These are phyloP conservation scores for Leptocoma aspasia DNA, from an alignment of 2,113 vertebrate species.

Conservation along the genomic window DNA sequence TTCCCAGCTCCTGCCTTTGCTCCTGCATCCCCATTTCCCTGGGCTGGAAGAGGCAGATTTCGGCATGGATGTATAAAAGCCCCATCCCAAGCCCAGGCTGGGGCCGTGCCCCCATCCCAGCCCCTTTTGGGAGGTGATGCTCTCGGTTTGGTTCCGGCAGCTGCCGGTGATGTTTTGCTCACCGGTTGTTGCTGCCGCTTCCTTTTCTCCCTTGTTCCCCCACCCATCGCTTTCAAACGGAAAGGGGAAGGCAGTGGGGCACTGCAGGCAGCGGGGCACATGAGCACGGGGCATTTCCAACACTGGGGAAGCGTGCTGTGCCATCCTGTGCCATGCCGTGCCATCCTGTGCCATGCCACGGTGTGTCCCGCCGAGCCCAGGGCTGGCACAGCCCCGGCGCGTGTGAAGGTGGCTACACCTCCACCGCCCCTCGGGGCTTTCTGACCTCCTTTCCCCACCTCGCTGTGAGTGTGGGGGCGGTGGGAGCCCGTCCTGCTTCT, in stretches of 20 bases:
- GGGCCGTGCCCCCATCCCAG: neutral
- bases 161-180: neutral
- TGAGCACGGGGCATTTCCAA: neutral
- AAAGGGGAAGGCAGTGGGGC: neutral
- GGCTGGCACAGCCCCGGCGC: fast-evolving
- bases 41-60: neutral
- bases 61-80: fast-evolving
- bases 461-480: neutral
- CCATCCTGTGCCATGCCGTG: fast-evolving
- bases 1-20: neutral
- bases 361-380: fast-evolving
- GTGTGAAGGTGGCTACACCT: fast-evolving
- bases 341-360: fast-evolving
- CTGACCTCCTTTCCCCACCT: neutral
- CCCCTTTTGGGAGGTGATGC: neutral
- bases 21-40: neutral
- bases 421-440: neutral
- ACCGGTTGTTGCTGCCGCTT: neutral
- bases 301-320: fast-evolving
- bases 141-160: neutral
- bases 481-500: neutral
- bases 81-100: neutral
- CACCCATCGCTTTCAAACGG: neutral
- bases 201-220: neutral
- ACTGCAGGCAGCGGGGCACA: neutral